Evolutionary conservation across 1,140 invertebrate species (phyloP), one percentile per base, ranked within the genome.

Genomic region (Camponotus pennsylvanicus): DNA sequence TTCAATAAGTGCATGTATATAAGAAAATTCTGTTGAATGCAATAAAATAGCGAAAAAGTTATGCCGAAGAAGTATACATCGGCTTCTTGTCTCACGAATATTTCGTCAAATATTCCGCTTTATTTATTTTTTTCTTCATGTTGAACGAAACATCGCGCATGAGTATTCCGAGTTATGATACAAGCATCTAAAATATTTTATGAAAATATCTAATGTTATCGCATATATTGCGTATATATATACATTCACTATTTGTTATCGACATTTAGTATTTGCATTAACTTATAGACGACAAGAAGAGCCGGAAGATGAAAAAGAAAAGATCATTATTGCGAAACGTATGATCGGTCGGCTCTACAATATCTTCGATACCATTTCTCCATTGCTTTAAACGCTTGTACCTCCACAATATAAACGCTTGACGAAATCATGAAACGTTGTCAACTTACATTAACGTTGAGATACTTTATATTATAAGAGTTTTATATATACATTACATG

Each of bases 361-460:
- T 57, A 21, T 59, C 34, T 21, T 37, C 13, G n/a, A 52, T 52
- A 7, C 18, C 21, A 5, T 21, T 78, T 64, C 18, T 66, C 37
- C 21, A 37, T 86, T 55, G 83, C 71, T 86, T 86, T 86, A 83
- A 73, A 83, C 79, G 69, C 57, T 86, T 83, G 78, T 86, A 86
- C 21, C 21, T 61, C 49, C 49, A 13, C 63, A 75, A 83, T 83
- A 71, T 70, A 64, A 64, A 86, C 67, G 64, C 37, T 86, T 71
- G 59, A 57, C 59, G 13, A 83, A 84, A 55, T 61, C 40, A 83
- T n/a, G 55, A 86, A 86, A 73, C 61, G 77, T 64, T 83, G 21
- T 61, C 45, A 73, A 66, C 57, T 42, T 57, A 61, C 85, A 86
- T 69, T 86, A 59, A 86, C 78, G 21, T 83, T 69, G 67, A 27